Percentiles rank a stretch among this genome's conserved stretches.
These are phyloP conservation scores for Gastrophryne carolinensis DNA, from an alignment of 2,797 vertebrate genomes.

Conservation along the genomic window DNA sequence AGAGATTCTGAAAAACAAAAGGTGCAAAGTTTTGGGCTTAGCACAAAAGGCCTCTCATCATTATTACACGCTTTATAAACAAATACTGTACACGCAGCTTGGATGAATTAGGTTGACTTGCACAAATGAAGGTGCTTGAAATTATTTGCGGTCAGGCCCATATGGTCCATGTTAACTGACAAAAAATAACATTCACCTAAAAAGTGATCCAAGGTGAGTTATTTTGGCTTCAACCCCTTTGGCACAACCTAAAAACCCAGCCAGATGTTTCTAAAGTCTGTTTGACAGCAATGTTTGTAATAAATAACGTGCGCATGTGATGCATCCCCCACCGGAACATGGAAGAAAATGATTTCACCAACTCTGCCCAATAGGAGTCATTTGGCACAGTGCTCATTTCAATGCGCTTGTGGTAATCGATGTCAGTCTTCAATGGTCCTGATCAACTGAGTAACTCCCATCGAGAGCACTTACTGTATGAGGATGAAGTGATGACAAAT, in stretches of 20 bases:
- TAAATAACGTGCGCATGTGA: not conserved
- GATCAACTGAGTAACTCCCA: not conserved
- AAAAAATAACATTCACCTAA: not conserved
- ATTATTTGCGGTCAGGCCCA: not conserved
- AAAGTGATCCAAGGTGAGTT: not conserved
- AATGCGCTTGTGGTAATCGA: not conserved
- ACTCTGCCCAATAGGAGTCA: constrained; percentile 1
- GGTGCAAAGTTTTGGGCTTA: no score
- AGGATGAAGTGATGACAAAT: constrained; percentile 65
- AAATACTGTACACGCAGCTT: no score
- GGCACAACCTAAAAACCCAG: not conserved
- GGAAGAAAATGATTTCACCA: not conserved
- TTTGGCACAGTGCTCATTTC: not conserved
- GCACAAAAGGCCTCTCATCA: no score
- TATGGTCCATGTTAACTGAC: not conserved
- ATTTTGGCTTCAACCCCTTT: not conserved
- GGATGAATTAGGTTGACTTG: no score
- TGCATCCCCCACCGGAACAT: not conserved
- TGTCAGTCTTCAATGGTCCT: not conserved
- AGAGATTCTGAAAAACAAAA: no score
- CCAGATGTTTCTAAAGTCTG: not conserved
- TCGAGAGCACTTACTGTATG: constrained; percentile 29
- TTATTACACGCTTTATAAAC: no score
- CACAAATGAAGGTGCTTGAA: no score
- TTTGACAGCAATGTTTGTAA: not conserved